Evolutionary conservation across 2,888 invertebrate species (phyloP).

Genomic region (Cerastoderma edule): DNA sequence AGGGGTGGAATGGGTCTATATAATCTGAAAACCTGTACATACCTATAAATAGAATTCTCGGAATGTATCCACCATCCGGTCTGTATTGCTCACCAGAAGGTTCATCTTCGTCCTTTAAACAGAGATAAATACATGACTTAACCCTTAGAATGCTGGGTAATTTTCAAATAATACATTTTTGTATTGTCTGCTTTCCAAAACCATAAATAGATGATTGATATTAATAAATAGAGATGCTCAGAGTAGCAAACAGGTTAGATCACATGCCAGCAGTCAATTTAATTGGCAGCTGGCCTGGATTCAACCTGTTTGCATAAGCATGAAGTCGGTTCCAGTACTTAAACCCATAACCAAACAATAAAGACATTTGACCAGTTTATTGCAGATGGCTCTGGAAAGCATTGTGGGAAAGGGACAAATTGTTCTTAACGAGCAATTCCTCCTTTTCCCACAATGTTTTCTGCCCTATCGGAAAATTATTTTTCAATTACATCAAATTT

Average conservation of each 20-base stretch:
- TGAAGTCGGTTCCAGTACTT: too few species aligned
- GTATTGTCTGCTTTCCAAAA: neutral
- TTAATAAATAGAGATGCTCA: slow-evolving; percentile 3
- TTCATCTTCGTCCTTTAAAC: slow-evolving; percentile 86
- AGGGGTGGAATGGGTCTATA: too few species aligned
- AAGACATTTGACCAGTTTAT: too few species aligned
- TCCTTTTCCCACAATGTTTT: too few species aligned
- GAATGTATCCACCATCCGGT: slow-evolving; percentile 89
- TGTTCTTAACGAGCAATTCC: too few species aligned
- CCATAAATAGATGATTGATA: neutral
- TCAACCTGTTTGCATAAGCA: neutral
- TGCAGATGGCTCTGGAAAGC: too few species aligned
- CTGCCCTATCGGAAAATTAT: too few species aligned
- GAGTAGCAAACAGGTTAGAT: neutral
- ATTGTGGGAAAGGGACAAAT: too few species aligned
- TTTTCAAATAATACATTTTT: neutral
- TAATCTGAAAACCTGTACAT: slow-evolving; percentile 48
- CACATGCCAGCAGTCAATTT: neutral
- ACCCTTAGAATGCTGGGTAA: neutral
- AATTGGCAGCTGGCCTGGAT: neutral
- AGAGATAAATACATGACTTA: neutral
- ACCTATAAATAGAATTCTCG: slow-evolving; percentile 88
- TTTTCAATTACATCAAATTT: too few species aligned
- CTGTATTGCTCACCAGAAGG: slow-evolving; percentile 85
- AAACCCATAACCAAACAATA: neutral